Evolutionary conservation across 2,797 vertebrate genomes (phyloP).

Genomic region (Argyrosomus regius): DNA sequence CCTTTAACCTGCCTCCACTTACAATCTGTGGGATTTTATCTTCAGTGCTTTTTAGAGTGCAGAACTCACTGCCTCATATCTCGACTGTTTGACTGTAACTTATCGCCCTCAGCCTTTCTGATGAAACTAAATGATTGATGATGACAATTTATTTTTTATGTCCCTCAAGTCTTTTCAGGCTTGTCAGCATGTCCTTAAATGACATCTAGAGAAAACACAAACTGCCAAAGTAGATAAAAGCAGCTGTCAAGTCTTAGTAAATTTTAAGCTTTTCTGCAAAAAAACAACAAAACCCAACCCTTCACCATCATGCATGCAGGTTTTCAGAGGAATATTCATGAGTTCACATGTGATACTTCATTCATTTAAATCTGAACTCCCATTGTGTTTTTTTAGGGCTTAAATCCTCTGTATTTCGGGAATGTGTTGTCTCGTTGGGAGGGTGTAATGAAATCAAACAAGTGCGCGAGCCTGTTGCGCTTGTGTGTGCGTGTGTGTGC

Average conservation of each 20-base stretch:
- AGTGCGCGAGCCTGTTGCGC: constrained; percentile 14
- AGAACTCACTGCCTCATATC: neutral
- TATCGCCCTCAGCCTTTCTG: neutral
- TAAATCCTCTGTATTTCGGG: constrained; percentile 29
- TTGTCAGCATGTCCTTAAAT: neutral
- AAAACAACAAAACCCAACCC: no score
- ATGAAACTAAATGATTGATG: neutral
- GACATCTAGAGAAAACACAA: neutral
- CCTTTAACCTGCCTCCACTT: constrained; percentile 1
- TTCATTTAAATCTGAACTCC: constrained; percentile 12
- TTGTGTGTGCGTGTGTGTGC: constrained; percentile 7
- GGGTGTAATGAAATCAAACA: constrained; percentile 9
- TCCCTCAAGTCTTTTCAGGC: neutral
- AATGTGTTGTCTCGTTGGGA: constrained; percentile 14
- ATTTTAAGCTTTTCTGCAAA: neutral
- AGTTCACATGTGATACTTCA: neutral
- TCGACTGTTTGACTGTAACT: neutral
- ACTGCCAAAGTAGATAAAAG: neutral
- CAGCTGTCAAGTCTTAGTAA: neutral
- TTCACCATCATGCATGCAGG: neutral
- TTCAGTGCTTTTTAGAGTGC: neutral
- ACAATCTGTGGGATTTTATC: neutral
- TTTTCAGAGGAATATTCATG: neutral
- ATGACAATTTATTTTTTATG: neutral
- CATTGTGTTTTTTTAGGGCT: constrained; percentile 11